These are phyloP conservation scores for Hydrocynus forskahlii DNA, from an alignment of 2,797 vertebrate species.

Conservation along the genomic window DNA sequence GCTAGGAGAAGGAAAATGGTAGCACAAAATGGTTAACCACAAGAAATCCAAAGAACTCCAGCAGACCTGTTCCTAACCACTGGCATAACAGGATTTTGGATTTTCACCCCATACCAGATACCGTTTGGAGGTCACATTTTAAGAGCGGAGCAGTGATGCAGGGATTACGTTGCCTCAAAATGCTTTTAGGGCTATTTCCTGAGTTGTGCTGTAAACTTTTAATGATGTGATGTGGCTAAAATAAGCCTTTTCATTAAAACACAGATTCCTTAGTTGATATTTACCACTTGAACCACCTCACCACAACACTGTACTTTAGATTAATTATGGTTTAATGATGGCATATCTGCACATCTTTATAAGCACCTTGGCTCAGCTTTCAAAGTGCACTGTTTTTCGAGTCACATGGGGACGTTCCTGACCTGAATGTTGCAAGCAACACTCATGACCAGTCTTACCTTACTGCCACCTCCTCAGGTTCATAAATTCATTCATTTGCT, in stretches of 20 bases:
- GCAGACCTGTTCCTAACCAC: constrained; percentile 63
- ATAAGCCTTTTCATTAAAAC: constrained; percentile 70
- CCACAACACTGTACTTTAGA: constrained; percentile 50
- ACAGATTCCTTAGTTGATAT: constrained; percentile 72
- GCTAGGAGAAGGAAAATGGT: constrained; percentile 34
- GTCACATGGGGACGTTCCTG: neutral
- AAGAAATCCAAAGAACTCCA: constrained; percentile 53
- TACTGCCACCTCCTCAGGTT: neutral
- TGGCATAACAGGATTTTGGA: constrained; percentile 72
- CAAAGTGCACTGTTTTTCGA: neutral
- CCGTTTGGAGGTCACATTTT: constrained; percentile 69
- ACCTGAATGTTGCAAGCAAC: neutral
- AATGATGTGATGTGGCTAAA: constrained; percentile 74
- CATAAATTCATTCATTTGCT: neutral
- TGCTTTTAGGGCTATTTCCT: constrained; percentile 68
- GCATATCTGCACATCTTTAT: constrained; percentile 37
- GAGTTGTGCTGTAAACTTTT: constrained; percentile 75
- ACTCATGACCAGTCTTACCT: neutral
- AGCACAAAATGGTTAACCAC: constrained; percentile 58
- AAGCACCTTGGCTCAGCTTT: constrained; percentile 10
- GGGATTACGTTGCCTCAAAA: constrained; percentile 66
- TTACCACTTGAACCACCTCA: constrained; percentile 66
- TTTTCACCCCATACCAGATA: constrained; percentile 65
- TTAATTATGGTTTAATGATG: constrained; percentile 60
- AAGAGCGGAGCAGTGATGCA: constrained; percentile 66